Evolutionary conservation across 2,888 invertebrate species (phyloP).

Genomic region (Halocaridina rubra): DNA sequence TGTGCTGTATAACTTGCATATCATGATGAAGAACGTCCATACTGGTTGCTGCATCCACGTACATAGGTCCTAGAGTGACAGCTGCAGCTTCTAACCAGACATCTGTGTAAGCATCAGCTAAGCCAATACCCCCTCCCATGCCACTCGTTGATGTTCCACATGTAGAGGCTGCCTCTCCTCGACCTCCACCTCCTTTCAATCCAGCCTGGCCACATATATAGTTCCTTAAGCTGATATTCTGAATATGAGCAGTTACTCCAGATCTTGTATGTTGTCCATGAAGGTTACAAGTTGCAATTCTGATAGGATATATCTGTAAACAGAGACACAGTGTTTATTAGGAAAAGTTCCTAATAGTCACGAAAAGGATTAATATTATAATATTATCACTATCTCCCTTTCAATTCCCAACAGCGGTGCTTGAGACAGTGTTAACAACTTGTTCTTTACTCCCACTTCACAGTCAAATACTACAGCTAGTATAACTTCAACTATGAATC

Average conservation of each 20-base stretch:
- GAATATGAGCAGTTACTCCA: conserved; percentile 87
- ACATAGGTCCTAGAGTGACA: conserved; percentile 87
- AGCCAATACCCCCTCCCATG: conserved; percentile 1
- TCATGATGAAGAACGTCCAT: conserved; percentile 82
- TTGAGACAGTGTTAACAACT: no score
- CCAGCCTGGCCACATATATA: conserved; percentile 68
- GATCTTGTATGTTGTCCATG: conserved; percentile 91
- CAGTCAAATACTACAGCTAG: no score
- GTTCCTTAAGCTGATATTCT: conserved; percentile 78
- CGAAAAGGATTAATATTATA: no score
- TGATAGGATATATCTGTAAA: conserved; percentile 81
- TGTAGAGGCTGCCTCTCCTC: conserved; percentile 40
- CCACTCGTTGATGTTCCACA: conserved; percentile 51
- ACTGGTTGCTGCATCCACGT: conserved; percentile 89
- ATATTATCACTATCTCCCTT: no score
- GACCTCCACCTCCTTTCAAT: conserved; percentile 60
- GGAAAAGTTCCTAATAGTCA: no score
- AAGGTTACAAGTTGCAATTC: conserved; percentile 92
- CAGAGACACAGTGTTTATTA: no score
- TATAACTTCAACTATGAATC: no score
- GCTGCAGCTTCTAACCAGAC: conserved; percentile 92
- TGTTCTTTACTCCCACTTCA: no score
- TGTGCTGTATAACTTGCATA: conserved; percentile 82
- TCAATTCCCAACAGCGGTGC: no score
- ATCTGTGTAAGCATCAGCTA: conserved; percentile 41